Base-by-base conservation (phyloP, 2,888 invertebrate genomes). In the Tetragonula carbonaria region DNA sequence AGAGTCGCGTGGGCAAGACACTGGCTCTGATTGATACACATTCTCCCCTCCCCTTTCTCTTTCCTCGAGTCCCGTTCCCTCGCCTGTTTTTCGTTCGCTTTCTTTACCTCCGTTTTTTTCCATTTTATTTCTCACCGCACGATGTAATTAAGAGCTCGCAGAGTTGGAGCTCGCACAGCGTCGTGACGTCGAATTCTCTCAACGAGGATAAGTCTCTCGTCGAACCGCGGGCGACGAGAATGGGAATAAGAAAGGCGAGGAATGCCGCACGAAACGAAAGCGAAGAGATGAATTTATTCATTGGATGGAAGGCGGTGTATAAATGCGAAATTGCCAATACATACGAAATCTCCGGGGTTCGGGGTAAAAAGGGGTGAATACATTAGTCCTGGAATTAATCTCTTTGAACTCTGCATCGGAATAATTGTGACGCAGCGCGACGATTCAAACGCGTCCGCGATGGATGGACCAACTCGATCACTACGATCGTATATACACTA, bases 311-410 rank as follows among this genome's bases (percentile, higher is more conserved):
- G 91, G 87, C 92, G 89, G 93, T 93, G 68, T 71, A 92, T 94
- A 94, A 94, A 94, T 94, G 94, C 94, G 94, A 94, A 94, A 94
- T 94, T 94, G 94, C 93, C 94, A 94, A 94, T 94, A 94, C 94
- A 94, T 94, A 94, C 94, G 94, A 94, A 94, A 94, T 94, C 93
- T 94, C 93, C 93, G 93, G 91, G 93, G 93, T 93, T 94, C 92
- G 92, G 73, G 92, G 94, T 94, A 94, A 94, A 94, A 94, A 94
- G 94, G 94, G 94, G 94, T 94, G 94, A 94, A 94, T 94, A 94
- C 92, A 94, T 94, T 94, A 93, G 93, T 92, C 92, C 91, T 87
- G 93, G 92, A 94, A 94, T 94, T 94, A 94, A 94, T 92, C 94
- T 91, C 93, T 92, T 91, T 92, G 92, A 92, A 92, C 92, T 93